phyloP scores from a whole-genome alignment of 2,113 vertebrate genomes.

The Psettodes erumei region DNA sequence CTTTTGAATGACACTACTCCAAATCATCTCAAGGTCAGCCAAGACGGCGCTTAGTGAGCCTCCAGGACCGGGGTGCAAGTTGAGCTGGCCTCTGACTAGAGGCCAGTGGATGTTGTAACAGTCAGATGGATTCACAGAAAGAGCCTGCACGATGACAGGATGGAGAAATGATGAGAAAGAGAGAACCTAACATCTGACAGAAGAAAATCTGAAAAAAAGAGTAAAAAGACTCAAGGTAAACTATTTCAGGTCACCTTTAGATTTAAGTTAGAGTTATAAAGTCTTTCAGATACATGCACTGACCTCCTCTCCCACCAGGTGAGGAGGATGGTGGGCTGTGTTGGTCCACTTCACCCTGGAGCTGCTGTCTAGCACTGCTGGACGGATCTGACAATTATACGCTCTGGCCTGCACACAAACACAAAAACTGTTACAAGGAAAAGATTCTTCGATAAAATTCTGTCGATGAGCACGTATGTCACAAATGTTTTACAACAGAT shows the following conservation, averaged over 20 bases:
- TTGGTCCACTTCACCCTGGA: conserved; percentile 95
- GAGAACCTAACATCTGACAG: neutral
- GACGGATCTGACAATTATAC: conserved; percentile 95
- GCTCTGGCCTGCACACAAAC: conserved; percentile 84
- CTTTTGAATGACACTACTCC: conserved; percentile 94
- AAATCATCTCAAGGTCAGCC: conserved; percentile 94
- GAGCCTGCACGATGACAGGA: conserved; percentile 80
- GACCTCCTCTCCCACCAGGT: conserved; percentile 97
- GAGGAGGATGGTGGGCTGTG: conserved; percentile 90
- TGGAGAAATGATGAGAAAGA: neutral
- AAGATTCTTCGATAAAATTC: neutral
- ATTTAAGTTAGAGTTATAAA: neutral
- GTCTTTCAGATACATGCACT: conserved; percentile 32
- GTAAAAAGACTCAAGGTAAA: neutral
- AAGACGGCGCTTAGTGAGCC: conserved; percentile 93
- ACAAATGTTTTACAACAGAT: too few species aligned
- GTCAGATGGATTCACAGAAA: conserved; percentile 92
- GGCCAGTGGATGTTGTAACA: conserved; percentile 95
- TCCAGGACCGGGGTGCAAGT: conserved; percentile 89
- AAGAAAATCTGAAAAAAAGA: neutral
- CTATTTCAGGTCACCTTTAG: neutral
- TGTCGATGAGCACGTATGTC: too few species aligned
- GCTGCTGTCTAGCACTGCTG: conserved; percentile 92
- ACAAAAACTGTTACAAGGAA: neutral
- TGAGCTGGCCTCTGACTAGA: conserved; percentile 91